Base-by-base conservation (phyloP, 2,113 vertebrate genomes). In the Pomatostomus ruficeps region DNA sequence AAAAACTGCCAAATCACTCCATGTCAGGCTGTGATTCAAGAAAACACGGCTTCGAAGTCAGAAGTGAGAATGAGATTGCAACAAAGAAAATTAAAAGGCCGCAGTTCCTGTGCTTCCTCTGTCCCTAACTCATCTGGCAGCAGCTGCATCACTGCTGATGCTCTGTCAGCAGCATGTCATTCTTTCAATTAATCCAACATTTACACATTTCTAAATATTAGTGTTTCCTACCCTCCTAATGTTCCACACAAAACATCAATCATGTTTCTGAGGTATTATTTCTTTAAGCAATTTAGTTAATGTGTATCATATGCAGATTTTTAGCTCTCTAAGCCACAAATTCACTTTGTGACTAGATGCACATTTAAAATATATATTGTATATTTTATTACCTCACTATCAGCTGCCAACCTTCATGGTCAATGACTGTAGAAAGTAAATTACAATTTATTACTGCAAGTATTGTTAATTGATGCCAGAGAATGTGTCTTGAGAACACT, bases 71-170 rank as follows among this genome's bases (percentile, higher is more conserved):
- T 22, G 51, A 76, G 14, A 28, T 45, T 1, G 1, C 45, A 59
- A 52, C 36, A 73, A 70, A 89, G 35, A 73, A 33, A 85, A 73
- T 49, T 33, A 54, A 83, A 85, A 46, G 31, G 7, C 25, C 36
- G 8, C 13, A 58, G 13, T 28, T 70, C 38, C 25, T 36, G 25
- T 55, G 21, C 15, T 55, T 49, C 43, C 19, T 43, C 42, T 54
- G 31, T 38, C 67, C 67, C 36, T 12, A 67, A 19, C 5, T 73
- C 58, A 19, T 23, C 57, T 49, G 52, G 22, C 29, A 82, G 36
- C 0, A 0, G 38, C 52, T 52, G 4, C 28, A 43, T 36, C 28
- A 20, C 35, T 35, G n/a, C 24, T 43, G 43, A 26, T 1, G 0
- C 22, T 42, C 35, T 51, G 52, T 55, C 0, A 1, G 11, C 26